These are phyloP conservation scores for Tetragnatha versicolor DNA, from an alignment of 1,140 invertebrate species.

Conservation along the genomic window DNA sequence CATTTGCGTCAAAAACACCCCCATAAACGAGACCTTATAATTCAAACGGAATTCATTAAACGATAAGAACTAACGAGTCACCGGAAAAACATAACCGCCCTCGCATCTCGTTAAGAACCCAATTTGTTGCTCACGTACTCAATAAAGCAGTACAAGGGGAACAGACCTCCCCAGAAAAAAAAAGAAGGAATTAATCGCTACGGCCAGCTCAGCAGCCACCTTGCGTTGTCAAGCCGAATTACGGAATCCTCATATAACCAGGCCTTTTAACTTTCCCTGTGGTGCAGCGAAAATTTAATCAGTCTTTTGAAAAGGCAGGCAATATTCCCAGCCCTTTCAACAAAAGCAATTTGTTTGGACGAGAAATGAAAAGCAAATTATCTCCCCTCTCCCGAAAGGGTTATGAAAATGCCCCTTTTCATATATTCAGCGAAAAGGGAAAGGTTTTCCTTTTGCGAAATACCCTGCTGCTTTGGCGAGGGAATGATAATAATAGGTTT, in stretches of 20 bases:
- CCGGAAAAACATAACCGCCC: too few relatives aligned
- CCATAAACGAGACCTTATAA: too few relatives aligned
- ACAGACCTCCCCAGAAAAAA: too few relatives aligned
- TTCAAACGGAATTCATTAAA: too few relatives aligned
- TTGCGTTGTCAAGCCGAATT: conserved; percentile 8
- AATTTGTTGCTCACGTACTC: too few relatives aligned
- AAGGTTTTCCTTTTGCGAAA: background rate
- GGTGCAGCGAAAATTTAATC: conserved; percentile 27
- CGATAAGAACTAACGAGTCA: too few relatives aligned
- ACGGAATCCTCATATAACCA: background rate
- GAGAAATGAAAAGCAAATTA: conserved; percentile 36
- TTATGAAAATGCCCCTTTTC: conserved; percentile 32
- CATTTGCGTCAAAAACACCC: too few relatives aligned
- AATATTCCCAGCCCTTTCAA: background rate
- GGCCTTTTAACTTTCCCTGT: background rate
- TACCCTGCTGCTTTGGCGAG: background rate
- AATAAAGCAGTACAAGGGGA: too few relatives aligned
- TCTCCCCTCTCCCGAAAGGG: conserved; percentile 7
- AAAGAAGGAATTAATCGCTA: too few relatives aligned
- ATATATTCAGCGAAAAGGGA: background rate
- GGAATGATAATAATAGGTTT: conserved; percentile 18
- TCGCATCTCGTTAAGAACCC: too few relatives aligned
- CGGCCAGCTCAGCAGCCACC: too few relatives aligned
- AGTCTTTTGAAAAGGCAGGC: background rate
- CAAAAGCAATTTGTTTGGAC: conserved; percentile 23